Base-by-base conservation (phyloP, 1,140 invertebrate genomes). In the Trichogramma pretiosum region DNA sequence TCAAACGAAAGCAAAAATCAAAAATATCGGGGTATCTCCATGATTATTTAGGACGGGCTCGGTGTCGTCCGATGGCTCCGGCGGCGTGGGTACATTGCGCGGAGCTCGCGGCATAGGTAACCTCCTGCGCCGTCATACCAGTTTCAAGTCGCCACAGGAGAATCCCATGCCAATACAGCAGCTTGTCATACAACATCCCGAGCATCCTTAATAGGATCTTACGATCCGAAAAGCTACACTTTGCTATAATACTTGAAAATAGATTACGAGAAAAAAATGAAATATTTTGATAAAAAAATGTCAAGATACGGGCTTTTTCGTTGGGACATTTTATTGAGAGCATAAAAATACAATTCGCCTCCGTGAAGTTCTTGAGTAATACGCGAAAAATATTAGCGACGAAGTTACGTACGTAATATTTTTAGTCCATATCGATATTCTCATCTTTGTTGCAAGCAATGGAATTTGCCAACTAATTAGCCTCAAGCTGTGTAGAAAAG, bases 31-130 rank as follows among this genome's bases (percentile, higher is more conserved):
- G 68, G 65, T 71, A 62, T 68, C 64, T 64, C 64, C n/a, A n/a
- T n/a, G n/a, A n/a, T 70, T 57, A 72, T 72, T 64, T 70, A 72
- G 70, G 68, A 70, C 70, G 64, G 67, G 67, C 60, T 72, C 70
- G 47, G 58, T 72, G 61, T 71, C 70, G 58, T 72, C 70, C 57
- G 70, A 72, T 55, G 64, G 69, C 68, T 72, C 69, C 56, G 66
- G 60, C 56, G 67, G 66, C 59, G 68, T 65, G 64, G 67, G 68
- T 68, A 71, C 68, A 41, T 67, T 71, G 64, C 64, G 60, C 55
- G 64, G 65, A 53, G 64, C 70, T 55, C 68, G 70, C 64, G 66
- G 68, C 58, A 68, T 72, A 63, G 67, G 70, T 58, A 72, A 65
- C 59, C 68, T 71, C 60, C 68, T 71, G 52, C 68, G 68, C 56